Evolutionary conservation across 2,888 invertebrate species (phyloP).

Genomic region (Morinoia aosen): DNA sequence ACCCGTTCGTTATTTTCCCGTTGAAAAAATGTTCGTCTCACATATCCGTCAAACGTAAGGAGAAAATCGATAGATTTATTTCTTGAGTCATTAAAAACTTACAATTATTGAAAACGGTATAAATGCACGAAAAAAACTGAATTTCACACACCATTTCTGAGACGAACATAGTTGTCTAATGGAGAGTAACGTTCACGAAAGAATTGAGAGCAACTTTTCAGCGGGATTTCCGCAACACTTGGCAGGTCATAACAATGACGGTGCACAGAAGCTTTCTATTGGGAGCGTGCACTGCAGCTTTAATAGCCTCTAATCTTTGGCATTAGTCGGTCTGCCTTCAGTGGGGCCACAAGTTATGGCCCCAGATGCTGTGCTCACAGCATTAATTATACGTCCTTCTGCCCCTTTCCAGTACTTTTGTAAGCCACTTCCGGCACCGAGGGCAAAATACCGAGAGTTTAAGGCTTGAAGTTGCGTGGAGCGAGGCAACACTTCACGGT

Average conservation of each 20-base stretch:
- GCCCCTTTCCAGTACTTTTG: neutral
- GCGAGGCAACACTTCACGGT: neutral
- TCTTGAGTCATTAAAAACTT: neutral
- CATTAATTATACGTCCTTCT: slow-evolving; percentile 4
- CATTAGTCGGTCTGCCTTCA: slow-evolving; percentile 12
- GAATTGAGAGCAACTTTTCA: neutral
- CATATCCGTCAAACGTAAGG: too few species aligned
- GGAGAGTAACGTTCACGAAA: neutral
- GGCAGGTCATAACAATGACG: slow-evolving; percentile 3
- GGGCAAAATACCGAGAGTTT: neutral
- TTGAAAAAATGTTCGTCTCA: too few species aligned
- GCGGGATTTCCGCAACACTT: neutral
- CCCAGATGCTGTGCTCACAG: slow-evolving; percentile 1
- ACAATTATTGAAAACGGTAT: neutral
- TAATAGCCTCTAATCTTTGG: slow-evolving; percentile 12
- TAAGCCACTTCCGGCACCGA: neutral
- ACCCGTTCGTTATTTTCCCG: too few species aligned
- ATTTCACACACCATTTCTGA: neutral
- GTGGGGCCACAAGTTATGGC: neutral
- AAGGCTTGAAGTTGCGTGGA: neutral
- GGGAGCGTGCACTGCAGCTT: neutral
- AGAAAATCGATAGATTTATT: neutral
- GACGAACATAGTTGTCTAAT: neutral
- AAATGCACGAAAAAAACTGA: neutral
- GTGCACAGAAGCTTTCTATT: neutral